Conservation (phyloP, 1,140 invertebrate species). For the Triops cancriformis region DNA sequence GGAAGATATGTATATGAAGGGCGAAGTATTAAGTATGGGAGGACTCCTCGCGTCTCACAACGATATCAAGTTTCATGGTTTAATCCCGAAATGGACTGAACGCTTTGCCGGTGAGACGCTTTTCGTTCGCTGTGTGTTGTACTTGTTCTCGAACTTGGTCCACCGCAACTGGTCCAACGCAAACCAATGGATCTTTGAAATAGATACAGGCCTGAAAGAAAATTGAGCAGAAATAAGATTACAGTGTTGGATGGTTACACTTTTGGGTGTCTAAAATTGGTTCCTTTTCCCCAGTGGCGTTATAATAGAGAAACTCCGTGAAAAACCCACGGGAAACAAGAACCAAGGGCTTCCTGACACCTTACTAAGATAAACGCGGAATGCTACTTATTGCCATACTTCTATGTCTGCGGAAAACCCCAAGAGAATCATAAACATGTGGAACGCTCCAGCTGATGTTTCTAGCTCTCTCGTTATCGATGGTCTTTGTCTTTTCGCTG, state of each 20-base stretch:
- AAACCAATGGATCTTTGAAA: conserved; percentile 79
- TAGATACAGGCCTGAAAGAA: conserved; percentile 68
- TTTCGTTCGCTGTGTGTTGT: conserved; percentile 54
- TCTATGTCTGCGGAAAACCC: background rate
- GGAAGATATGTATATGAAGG: conserved; percentile 1
- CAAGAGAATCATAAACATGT: background rate
- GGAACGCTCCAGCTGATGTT: background rate
- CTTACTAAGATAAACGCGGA: background rate
- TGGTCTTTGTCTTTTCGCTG: background rate
- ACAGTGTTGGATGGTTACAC: background rate
- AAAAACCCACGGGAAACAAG: background rate
- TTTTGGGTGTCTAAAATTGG: background rate
- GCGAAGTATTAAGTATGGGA: background rate
- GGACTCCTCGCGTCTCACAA: background rate
- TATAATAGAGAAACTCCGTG: background rate
- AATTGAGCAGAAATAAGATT: conserved; percentile 22
- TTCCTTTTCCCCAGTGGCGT: background rate
- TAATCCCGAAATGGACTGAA: conserved; percentile 20
- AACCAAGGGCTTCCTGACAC: background rate
- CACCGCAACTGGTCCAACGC: conserved; percentile 71
- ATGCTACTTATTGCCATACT: background rate
- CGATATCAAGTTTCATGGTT: background rate
- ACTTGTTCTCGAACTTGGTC: conserved; percentile 61
- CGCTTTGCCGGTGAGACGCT: conserved; percentile 24
- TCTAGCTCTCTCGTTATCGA: background rate